Base-by-base conservation (phyloP, 2,888 invertebrate species). In the Ophioninae sp. region DNA sequence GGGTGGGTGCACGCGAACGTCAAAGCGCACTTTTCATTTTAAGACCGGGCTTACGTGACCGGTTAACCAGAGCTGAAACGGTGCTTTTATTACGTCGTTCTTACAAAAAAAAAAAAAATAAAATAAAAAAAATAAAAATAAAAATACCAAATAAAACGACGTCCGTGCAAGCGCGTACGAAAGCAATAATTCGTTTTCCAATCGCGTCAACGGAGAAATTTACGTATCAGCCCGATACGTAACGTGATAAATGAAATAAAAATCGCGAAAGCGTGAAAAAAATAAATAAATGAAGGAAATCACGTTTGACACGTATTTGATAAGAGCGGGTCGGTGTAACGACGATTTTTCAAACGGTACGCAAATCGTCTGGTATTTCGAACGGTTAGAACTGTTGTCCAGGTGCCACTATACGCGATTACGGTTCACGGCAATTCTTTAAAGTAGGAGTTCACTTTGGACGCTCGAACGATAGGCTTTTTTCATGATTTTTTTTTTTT, bases 11-110 rank as follows among this genome's bases (percentile, higher is more conserved):
- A 80, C 73, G 9, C 63, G 85, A 85, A 86, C 85, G 78, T 79
- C 84, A 83, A 84, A 84, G 80, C 74, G 85, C 82, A 87, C 85
- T 87, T 87, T 86, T 87, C 80, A 87, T 87, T 87, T 87, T 85
- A 86, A 87, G 87, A 85, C 83, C 85, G 86, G 81, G 86, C 85
- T 85, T 85, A 87, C 87, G 87, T 87, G 87, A 87, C 85, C 83
- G 81, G 85, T 86, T 87, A 86, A 87, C 86, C 86, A 85, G 86
- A 85, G 82, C 85, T 85, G 85, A 86, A 86, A 86, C 85, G 87
- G 85, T 86, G 86, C 87, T 86, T 87, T 85, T 85, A 82, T 85
- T 82, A 84, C 82, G 82, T 81, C 74, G 78, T 82, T 72, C 51
- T 39, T 61, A 71, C 75, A 56, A 56, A 61, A 61, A 56, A 10